Evolutionary conservation across 1,140 invertebrate species (phyloP), one percentile per base, ranked within the genome.

Genomic region (Drosophila ohnishii): DNA sequence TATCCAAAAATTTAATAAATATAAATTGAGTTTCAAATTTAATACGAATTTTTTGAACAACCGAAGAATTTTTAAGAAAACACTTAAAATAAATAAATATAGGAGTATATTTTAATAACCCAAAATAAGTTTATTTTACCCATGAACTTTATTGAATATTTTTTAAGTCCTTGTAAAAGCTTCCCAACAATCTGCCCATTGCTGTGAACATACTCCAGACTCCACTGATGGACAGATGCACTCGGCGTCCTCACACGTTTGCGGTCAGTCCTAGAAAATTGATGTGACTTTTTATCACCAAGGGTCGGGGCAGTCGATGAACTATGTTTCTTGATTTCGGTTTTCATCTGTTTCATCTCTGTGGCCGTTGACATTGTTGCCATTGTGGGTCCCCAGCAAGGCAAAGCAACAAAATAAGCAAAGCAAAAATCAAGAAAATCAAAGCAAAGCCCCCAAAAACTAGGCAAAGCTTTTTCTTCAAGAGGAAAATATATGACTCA

Each of bases 261-360:
- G 83, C 72, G 83, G 83, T 86, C 72, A 83, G 63, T 45, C 42
- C 57, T 70, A 53, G 66, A 80, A 87, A 86, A 86, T 87, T 79
- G 79, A 86, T 86, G 83, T 87, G 83, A 79, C 75, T 87, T 79
- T 85, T 75, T 75, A 71, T 70, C 39, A 62, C 47, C 71, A 11
- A 42, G 50, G 47, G 62, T 25, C 64, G 40, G 50, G 59, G 53
- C 45, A 51, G 61, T 69, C 75, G 50, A 71, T 75, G 76, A 84
- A 69, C 78, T 65, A 86, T 86, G 82, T 72, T 79, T 75, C 75
- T 83, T 87, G 82, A 82, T 82, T 78, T 87, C 48, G 42, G 53
- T 72, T 72, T 75, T 79, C 59, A 71, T 79, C 58, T 65, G 37
- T 58, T 75, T 75, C 58, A 75, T 74, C 37, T 73, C 47, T 75